Conservation (phyloP, 1,140 invertebrate genomes). For the Lordiphosa collinella region DNA sequence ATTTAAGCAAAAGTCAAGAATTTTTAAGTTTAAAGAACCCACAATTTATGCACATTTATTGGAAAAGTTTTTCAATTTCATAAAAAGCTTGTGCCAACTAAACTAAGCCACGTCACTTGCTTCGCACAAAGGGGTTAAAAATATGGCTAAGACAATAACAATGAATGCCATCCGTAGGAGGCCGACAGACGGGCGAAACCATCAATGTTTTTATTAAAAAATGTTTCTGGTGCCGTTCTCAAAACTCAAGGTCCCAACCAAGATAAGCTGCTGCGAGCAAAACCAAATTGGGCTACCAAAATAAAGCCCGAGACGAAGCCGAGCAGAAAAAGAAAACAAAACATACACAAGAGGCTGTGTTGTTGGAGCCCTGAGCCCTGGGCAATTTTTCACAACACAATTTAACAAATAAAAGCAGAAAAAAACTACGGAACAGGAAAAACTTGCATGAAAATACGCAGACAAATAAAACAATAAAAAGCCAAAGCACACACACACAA, state of each 20-base stretch:
- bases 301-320: conserved; percentile 50
- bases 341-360: conserved; percentile 36
- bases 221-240: conserved; percentile 18
- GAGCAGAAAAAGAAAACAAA: conserved; percentile 34
- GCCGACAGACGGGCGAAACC: neutral
- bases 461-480: conserved; percentile 76
- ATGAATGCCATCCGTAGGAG: conserved; percentile 27
- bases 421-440: conserved; percentile 52
- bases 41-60: conserved; percentile 64
- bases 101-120: conserved; percentile 45
- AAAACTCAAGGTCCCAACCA: conserved; percentile 28
- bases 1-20: conserved; percentile 5
- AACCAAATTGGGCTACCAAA: conserved; percentile 67
- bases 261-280: conserved; percentile 44
- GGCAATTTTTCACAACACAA: conserved; percentile 74
- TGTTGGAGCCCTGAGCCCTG: conserved; percentile 44
- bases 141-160: conserved; percentile 64
- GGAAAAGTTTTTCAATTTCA: conserved; percentile 74
- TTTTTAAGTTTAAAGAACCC: neutral
- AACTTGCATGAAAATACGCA: conserved; percentile 47
- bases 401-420: conserved; percentile 71
- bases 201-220: conserved; percentile 48
- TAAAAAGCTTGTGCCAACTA: conserved; percentile 52
- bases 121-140: conserved; percentile 49
- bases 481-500: conserved; percentile 38